phyloP scores from a whole-genome alignment of 2,113 vertebrate genomes.

The Psophia crepitans region DNA sequence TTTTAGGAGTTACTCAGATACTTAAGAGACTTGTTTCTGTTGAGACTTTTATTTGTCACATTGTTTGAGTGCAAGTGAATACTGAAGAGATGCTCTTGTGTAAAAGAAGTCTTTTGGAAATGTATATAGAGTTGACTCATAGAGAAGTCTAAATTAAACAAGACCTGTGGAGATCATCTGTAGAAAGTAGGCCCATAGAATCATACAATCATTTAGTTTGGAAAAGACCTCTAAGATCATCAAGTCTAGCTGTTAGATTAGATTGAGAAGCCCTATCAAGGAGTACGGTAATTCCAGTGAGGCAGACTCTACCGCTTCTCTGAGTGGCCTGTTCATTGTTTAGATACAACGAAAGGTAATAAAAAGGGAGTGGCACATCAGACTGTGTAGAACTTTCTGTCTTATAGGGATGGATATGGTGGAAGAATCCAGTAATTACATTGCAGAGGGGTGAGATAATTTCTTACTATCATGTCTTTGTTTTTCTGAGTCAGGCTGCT shows the following conservation, averaged over 20 bases:
- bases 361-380: neutral
- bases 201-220: too few species aligned
- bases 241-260: too few species aligned
- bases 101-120: neutral
- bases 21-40: neutral
- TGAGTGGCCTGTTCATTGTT: neutral
- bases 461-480: neutral
- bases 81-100: neutral
- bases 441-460: neutral
- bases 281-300: neutral
- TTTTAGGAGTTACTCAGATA: neutral
- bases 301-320: neutral
- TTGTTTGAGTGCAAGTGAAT: neutral
- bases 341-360: neutral
- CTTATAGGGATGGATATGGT: neutral
- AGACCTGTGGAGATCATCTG: neutral
- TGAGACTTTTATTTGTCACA: neutral
- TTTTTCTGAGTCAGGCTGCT: neutral
- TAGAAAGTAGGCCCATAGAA: neutral
- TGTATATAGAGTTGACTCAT: neutral
- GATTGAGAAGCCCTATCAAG: neutral
- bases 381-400: neutral
- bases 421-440: neutral
- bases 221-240: too few species aligned
- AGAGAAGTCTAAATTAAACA: neutral